Base-by-base conservation (phyloP, 2,888 invertebrate species). In the Diaphora mendica region DNA sequence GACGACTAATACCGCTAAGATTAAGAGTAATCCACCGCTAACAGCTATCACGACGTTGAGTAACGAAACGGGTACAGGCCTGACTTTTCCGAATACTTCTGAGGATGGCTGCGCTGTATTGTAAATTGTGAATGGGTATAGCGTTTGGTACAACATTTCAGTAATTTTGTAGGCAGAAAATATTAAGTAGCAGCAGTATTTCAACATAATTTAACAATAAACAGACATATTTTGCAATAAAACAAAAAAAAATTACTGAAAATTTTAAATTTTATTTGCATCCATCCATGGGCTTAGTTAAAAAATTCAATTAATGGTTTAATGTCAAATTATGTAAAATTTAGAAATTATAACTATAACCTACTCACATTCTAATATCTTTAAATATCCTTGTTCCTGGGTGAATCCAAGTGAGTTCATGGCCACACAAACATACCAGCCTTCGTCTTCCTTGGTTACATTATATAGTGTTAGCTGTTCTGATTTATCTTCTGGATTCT, bases 371-470 rank as follows among this genome's bases (percentile, higher is more conserved):
- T 98, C 97, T 39, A 98, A 96, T 44, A 99, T 98, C 69, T 96
- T 96, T 33, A 99, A 96, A 91, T 98, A 99, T 66, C 98, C 99
- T 83, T 97, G 97, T 71, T 97, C 97, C 8, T 96, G 96, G 0
- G 98, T 97, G 76, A 96, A 97, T 0, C 99, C 99, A 65, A 99
- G 94, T 62, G 97, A 97, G 89, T 99, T 99, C 51, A 98, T 97
- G 2, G 98, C 99, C 0, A 99, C 96, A 90, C 99, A 99, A 0
- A 98, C 98, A 89, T 99, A 99, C 98, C 99, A 99, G 11, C 99
- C 99, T 91, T 98, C 98, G 86, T 99, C 97, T 33, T 97, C 97
- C 81, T 97, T 96, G 0, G 98, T 98, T 0, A 99, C 98, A 91
- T 99, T 99, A 81, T 96, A 96, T 67, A 99, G 94, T 65, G 97